phyloP scores from a whole-genome alignment of 2,113 vertebrate genomes.

The Sinocyclocheilus grahami region DNA sequence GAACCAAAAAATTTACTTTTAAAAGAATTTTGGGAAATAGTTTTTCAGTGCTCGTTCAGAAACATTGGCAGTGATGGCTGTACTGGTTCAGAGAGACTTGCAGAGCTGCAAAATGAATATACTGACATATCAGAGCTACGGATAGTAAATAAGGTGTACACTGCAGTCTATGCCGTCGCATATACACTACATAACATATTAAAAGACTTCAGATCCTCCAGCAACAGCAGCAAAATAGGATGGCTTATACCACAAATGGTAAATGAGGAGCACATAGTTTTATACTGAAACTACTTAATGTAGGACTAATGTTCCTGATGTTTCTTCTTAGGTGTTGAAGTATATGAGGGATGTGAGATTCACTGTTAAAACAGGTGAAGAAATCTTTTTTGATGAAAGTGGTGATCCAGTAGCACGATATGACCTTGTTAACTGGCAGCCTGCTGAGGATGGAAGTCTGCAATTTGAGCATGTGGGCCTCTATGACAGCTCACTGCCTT shows the following conservation, averaged over 20 bases:
- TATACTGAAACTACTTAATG: neutral
- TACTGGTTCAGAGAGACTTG: constrained; percentile 55
- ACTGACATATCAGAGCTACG: constrained; percentile 59
- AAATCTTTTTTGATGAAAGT: constrained; percentile 72
- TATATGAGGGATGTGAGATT: constrained; percentile 70
- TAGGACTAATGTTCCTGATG: neutral
- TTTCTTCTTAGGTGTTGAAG: constrained; percentile 66
- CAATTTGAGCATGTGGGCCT: constrained; percentile 57
- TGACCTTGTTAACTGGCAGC: constrained; percentile 76
- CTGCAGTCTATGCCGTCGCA: constrained; percentile 58
- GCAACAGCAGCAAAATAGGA: constrained; percentile 1
- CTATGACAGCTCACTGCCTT: constrained; percentile 59
- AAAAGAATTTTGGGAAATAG: constrained; percentile 62
- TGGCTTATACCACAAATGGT: constrained; percentile 34
- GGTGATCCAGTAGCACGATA: constrained; percentile 71
- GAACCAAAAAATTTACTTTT: constrained; percentile 43
- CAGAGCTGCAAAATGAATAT: constrained; percentile 54
- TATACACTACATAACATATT: constrained; percentile 56
- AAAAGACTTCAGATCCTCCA: neutral
- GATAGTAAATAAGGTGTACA: constrained; percentile 59
- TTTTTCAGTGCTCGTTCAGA: constrained; percentile 55
- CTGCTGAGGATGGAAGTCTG: constrained; percentile 56
- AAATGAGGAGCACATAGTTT: neutral
- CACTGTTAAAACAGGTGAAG: constrained; percentile 64
- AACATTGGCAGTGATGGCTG: constrained; percentile 27